Conservation (phyloP, 1,140 invertebrate genomes). For the Macrocentrus cingulum region DNA sequence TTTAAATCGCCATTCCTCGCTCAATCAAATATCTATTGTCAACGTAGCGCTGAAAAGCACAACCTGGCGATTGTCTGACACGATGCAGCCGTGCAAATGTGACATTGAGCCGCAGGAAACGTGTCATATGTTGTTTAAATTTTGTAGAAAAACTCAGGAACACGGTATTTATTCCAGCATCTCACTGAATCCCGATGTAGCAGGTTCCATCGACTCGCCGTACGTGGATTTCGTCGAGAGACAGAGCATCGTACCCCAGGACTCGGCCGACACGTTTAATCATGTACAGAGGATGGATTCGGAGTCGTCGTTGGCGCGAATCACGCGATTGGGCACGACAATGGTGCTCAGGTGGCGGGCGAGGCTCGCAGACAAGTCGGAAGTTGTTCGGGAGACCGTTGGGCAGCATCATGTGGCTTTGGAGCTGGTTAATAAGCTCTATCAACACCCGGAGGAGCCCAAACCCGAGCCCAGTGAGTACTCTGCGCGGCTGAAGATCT, state of each 20-base stretch:
- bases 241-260: slow-evolving; percentile 40
- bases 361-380: slow-evolving; percentile 43
- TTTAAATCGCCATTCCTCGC: slow-evolving; percentile 63
- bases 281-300: slow-evolving; percentile 20
- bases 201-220: slow-evolving; percentile 33
- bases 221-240: slow-evolving; percentile 48
- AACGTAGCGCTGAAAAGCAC: slow-evolving; percentile 63
- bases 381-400: slow-evolving; percentile 40
- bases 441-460: slow-evolving; percentile 47
- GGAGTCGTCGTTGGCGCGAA: slow-evolving; percentile 27
- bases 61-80: slow-evolving; percentile 57
- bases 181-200: slow-evolving; percentile 41
- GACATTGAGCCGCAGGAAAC: slow-evolving; percentile 60
- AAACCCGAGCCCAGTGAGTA: slow-evolving; percentile 42
- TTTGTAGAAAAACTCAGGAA: slow-evolving; percentile 39
- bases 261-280: slow-evolving; percentile 34
- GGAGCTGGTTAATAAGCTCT: slow-evolving; percentile 45
- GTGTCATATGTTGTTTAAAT: slow-evolving; percentile 59
- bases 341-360: slow-evolving; percentile 51
- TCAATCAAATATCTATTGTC: slow-evolving; percentile 64
- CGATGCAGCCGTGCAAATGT: slow-evolving; percentile 46
- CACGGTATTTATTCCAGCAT: slow-evolving; percentile 48
- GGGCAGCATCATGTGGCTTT: slow-evolving; percentile 57
- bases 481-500: slow-evolving; percentile 49
- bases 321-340: slow-evolving; percentile 44